Evolutionary conservation across 2,888 invertebrate species (phyloP).

Genomic region (Bugulina stolonifera): DNA sequence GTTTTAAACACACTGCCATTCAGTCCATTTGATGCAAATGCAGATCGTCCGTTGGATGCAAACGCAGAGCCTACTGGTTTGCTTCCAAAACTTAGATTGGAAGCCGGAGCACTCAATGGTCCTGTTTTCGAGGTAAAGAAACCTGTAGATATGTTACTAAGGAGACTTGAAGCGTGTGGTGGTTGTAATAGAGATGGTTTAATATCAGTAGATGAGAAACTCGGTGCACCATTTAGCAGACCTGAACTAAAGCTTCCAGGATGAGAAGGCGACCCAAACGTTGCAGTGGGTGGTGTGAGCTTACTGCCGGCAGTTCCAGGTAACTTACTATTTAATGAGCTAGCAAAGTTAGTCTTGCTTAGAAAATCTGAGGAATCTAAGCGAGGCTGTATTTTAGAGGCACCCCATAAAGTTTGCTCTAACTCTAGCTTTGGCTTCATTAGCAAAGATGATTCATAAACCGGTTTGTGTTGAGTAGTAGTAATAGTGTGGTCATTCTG

Average conservation of each 20-base stretch:
- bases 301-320: background rate
- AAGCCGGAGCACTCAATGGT: background rate
- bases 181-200: background rate
- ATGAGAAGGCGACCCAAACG: slow-evolving; percentile 5
- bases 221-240: background rate
- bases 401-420: slow-evolving; percentile 21
- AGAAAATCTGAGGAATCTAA: slow-evolving; percentile 18
- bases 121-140: background rate
- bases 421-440: slow-evolving; percentile 10
- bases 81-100: background rate
- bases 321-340: background rate
- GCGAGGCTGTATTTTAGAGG: slow-evolving; percentile 13
- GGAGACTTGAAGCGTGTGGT: background rate
- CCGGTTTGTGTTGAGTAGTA: background rate
- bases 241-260: background rate
- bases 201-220: background rate
- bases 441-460: background rate
- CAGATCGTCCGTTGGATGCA: background rate
- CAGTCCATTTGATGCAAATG: no score
- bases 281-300: background rate
- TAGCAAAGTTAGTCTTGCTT: slow-evolving; percentile 16
- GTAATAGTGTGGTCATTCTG: slow-evolving; percentile 16
- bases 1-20: slow-evolving; percentile 15
- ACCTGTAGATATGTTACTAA: background rate
- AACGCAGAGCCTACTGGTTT: background rate